These are phyloP conservation scores for Rhabdornis inornatus DNA, from an alignment of 2,113 vertebrate genomes.

Conservation along the genomic window DNA sequence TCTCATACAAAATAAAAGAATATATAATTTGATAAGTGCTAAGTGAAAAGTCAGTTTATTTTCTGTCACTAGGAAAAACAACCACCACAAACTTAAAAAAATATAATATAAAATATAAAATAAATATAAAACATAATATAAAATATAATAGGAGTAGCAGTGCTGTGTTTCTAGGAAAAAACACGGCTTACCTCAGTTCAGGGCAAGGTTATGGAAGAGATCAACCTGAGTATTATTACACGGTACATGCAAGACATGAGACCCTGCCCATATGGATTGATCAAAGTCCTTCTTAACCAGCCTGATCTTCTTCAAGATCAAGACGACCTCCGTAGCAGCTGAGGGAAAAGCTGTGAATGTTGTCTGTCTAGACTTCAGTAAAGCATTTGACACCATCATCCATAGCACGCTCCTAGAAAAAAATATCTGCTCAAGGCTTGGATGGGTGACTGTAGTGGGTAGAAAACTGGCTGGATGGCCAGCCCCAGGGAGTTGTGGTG, in stretches of 20 bases:
- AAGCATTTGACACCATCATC: not conserved
- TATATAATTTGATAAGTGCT: not conserved
- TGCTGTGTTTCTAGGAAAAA: not conserved
- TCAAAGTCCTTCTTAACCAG: not conserved
- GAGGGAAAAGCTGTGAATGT: not conserved
- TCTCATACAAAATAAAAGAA: not conserved
- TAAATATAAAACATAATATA: not conserved
- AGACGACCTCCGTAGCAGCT: too few species aligned
- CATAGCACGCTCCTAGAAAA: not conserved
- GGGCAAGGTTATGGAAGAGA: not conserved
- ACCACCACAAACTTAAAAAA: not conserved
- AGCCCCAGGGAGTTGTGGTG: not conserved
- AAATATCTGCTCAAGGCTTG: accelerated
- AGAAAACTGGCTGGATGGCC: not conserved
- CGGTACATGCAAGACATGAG: not conserved
- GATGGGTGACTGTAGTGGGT: too few species aligned
- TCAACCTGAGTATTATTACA: not conserved
- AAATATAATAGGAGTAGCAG: not conserved
- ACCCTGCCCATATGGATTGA: not conserved
- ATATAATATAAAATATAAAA: too few species aligned
- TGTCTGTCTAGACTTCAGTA: not conserved
- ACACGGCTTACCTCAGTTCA: not conserved
- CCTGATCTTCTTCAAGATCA: not conserved
- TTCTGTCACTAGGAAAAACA: not conserved
- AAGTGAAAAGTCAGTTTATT: not conserved